phyloP scores from a whole-genome alignment of 2,888 invertebrate genomes.

The Eledone cirrhosa region DNA sequence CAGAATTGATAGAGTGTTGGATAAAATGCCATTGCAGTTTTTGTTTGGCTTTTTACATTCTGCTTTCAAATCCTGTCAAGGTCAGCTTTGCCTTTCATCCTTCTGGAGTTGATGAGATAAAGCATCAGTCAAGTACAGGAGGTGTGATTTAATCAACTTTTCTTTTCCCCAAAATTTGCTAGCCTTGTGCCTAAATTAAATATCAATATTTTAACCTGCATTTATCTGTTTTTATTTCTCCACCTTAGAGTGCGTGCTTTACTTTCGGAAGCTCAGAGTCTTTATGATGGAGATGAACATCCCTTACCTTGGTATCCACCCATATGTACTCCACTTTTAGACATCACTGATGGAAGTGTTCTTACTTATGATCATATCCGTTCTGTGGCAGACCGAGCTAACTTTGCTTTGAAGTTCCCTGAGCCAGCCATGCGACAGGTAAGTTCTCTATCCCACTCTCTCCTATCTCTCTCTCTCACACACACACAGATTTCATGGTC shows the following conservation, averaged over 20 bases:
- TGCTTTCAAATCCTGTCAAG: too few relatives aligned
- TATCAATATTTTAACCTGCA: background rate
- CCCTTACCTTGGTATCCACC: slow-evolving; percentile 83
- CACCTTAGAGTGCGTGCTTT: slow-evolving; percentile 67
- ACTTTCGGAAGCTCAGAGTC: slow-evolving; percentile 74
- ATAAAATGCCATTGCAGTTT: too few relatives aligned
- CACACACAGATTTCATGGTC: too few relatives aligned
- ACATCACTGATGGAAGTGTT: slow-evolving; percentile 54
- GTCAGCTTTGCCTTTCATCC: too few relatives aligned
- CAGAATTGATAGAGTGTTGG: too few relatives aligned
- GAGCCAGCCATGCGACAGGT: slow-evolving; percentile 61
- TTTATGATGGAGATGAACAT: slow-evolving; percentile 73
- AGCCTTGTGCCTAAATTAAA: background rate
- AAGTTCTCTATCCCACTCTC: slow-evolving; percentile 25
- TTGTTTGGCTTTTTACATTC: too few relatives aligned
- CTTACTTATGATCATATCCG: slow-evolving; percentile 61
- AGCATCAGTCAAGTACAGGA: too few relatives aligned
- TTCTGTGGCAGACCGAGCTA: slow-evolving; percentile 58
- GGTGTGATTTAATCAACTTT: too few relatives aligned
- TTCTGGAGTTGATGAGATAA: too few relatives aligned
- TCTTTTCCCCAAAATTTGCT: too few relatives aligned
- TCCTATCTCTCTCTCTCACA: too few relatives aligned
- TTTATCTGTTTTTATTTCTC: slow-evolving; percentile 25
- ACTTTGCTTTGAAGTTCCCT: slow-evolving; percentile 57
- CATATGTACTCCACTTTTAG: slow-evolving; percentile 69